Percentiles rank a stretch among this genome's conserved stretches.
These are phyloP conservation scores for Lasius platythorax DNA, from an alignment of 2,888 invertebrate genomes.

Conservation along the genomic window DNA sequence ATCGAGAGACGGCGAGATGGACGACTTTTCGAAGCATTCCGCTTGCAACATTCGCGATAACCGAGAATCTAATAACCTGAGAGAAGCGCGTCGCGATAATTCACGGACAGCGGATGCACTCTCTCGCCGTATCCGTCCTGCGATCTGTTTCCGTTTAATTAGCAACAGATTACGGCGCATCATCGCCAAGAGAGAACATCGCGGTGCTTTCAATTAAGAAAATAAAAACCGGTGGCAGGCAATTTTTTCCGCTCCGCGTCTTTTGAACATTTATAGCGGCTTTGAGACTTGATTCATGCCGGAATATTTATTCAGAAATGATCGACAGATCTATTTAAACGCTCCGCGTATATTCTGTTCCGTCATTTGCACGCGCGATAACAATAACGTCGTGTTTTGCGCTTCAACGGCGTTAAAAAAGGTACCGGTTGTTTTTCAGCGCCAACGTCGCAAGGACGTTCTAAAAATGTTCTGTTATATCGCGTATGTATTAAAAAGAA, in stretches of 20 bases:
- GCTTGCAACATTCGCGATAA: conserved; percentile 57
- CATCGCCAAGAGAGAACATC: not conserved
- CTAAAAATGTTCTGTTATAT: conserved; percentile 1
- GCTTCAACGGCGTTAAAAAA: conserved; percentile 47
- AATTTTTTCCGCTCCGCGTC: not conserved
- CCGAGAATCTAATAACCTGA: conserved; percentile 52
- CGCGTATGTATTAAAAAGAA: not conserved
- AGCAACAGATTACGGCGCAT: conserved; percentile 36
- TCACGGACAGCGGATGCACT: conserved; percentile 33
- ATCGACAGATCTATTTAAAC: conserved; percentile 62
- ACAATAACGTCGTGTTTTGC: conserved; percentile 70
- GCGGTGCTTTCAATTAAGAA: conserved; percentile 42
- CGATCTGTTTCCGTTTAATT: conserved; percentile 62
- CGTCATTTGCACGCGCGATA: conserved; percentile 59
- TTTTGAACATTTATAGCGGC: not conserved
- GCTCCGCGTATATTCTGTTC: conserved; percentile 31
- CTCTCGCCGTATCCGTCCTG: conserved; percentile 8
- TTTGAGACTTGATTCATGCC: conserved; percentile 8
- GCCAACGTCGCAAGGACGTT: not conserved
- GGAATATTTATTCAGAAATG: conserved; percentile 46
- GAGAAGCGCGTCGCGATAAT: conserved; percentile 56
- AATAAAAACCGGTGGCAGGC: conserved; percentile 25
- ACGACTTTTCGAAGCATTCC: conserved; percentile 55
- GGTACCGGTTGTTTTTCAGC: conserved; percentile 18
- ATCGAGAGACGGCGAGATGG: conserved; percentile 29